Evolutionary conservation across 1,140 invertebrate genomes (phyloP).

Genomic region (Nilaparvata lugens): DNA sequence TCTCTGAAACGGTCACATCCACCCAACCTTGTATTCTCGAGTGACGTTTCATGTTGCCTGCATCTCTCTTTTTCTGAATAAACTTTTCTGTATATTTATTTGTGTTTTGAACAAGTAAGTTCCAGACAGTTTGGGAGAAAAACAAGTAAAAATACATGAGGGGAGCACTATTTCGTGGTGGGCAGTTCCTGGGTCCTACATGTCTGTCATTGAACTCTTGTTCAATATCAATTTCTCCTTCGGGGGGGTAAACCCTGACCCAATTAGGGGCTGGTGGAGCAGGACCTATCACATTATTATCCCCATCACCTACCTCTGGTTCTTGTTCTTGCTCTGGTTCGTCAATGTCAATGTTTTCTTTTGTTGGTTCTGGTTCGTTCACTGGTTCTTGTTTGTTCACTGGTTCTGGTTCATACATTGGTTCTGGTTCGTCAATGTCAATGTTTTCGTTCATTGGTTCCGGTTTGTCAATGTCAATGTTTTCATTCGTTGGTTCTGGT

Average conservation of each 20-base stretch:
- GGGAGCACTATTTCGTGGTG: neutral
- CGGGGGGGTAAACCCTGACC: neutral
- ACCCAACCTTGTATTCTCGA: neutral
- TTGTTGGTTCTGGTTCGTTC: neutral
- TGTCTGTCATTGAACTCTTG: neutral
- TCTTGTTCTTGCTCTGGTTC: neutral
- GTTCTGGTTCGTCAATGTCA: neutral
- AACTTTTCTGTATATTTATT: slow-evolving; percentile 1
- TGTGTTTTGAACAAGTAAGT: neutral
- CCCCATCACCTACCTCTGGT: neutral
- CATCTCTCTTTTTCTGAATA: neutral
- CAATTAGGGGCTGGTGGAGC: neutral
- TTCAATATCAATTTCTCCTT: neutral
- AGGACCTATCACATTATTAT: neutral
- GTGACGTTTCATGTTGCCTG: neutral
- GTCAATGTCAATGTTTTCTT: neutral
- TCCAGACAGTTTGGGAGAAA: neutral
- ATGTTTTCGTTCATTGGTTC: neutral
- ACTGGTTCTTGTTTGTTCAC: neutral
- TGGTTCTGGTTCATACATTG: too few species aligned
- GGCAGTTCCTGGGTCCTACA: neutral
- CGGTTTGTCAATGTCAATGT: neutral
- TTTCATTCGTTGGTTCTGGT: neutral
- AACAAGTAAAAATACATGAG: neutral
- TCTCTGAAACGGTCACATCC: neutral